Evolutionary conservation across 2,797 vertebrate species (phyloP).

Genomic region (Orestias chungarensis): DNA sequence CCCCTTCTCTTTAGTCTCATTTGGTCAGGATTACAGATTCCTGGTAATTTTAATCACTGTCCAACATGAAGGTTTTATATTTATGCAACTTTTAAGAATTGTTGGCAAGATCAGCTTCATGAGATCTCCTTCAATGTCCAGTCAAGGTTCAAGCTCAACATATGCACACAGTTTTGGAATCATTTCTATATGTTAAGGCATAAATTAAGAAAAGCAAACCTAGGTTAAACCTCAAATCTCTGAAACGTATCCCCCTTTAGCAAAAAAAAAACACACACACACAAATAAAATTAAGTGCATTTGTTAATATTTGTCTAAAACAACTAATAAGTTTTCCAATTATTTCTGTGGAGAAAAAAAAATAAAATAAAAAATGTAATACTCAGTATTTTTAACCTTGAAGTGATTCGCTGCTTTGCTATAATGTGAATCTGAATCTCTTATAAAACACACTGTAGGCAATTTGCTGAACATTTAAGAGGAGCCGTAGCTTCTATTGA

Average conservation of each 20-base stretch:
- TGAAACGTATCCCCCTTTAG: background rate
- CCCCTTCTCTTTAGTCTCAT: background rate
- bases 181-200: background rate
- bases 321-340: background rate
- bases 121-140: background rate
- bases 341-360: background rate
- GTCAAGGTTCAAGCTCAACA: background rate
- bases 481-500: conserved; percentile 5
- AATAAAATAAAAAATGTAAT: background rate
- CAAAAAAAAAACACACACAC: background rate
- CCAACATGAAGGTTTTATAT: conserved; percentile 10
- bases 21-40: conserved; percentile 15
- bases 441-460: background rate
- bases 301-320: background rate
- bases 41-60: conserved; percentile 12
- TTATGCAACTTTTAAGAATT: conserved; percentile 14
- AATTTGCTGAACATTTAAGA: conserved; percentile 11
- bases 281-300: background rate
- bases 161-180: background rate
- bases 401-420: background rate
- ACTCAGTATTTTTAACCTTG: conserved; percentile 1
- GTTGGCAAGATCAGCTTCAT: background rate
- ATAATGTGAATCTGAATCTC: background rate
- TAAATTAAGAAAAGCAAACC: background rate
- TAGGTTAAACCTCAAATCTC: background rate